Base-by-base conservation (phyloP, 2,113 vertebrate species). In the Chionodraco myersi region DNA sequence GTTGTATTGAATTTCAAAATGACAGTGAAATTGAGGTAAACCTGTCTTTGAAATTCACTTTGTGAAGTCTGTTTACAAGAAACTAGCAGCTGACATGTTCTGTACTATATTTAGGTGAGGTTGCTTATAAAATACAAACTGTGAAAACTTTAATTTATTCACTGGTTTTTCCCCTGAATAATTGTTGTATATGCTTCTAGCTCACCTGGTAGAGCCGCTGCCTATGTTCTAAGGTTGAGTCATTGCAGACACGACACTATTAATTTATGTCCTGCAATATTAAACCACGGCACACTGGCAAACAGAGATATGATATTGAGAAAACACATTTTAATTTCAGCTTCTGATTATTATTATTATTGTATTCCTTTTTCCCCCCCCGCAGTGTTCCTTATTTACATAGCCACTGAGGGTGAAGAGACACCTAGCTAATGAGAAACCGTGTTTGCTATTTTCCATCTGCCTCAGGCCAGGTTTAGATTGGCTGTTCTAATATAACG, bases 391-490 rank as follows among this genome's bases (percentile, higher is more conserved):
- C 80, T 70, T 85, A 88, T 90, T 92, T 92, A 67, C 73, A 86
- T 86, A 75, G 57, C 16, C 45, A 74, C 36, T 71, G 73, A 89
- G 70, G 23, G 59, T 54, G 23, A 77, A 68, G 72, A 75, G 71
- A 79, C 84, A 75, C 72, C 60, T 58, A 21, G 72, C 76, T 90
- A 92, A 92, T 93, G 90, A 90, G 72, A 93, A 92, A 82, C n/a
- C 34, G 11, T 54, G 47, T n/a, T 63, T 52, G 47, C 54, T 23
- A 67, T 88, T 92, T 67, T 84, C 65, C 63, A 75, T 90, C 82
- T 66, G 84, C 90, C 90, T 47, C 14, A 83, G 89, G 91, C 83
- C 30, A 72, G 12, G 67, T 77, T 90, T 80, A 79, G 77, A 66
- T 79, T 86, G 77, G 57, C 16, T 26, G 21, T 23, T 79, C 34